A percentile compares a stretch with the other conserved stretches of the same genome.
Evolutionary conservation across 2,797 vertebrate species (phyloP).

Genomic region (Gymnothorax javanicus): DNA sequence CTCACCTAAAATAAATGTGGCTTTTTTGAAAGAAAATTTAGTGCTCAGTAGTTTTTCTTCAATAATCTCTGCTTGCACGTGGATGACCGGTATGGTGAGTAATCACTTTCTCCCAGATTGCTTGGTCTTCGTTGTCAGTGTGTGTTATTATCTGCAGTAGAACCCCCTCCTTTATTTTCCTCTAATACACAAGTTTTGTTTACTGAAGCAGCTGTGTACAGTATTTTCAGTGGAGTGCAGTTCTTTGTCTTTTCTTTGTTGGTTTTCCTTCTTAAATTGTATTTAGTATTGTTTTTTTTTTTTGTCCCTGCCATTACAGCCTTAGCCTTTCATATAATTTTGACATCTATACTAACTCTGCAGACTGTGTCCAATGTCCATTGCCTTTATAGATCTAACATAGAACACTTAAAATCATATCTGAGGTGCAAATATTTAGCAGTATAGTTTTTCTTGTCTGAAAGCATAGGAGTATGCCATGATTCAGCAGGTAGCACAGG

Average conservation of each 20-base stretch:
- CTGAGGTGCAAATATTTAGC: neutral
- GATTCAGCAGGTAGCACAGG: neutral
- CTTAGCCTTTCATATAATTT: neutral
- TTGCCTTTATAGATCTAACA: neutral
- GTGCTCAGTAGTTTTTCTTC: constrained; percentile 11
- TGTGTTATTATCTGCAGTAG: constrained; percentile 23
- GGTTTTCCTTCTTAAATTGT: neutral
- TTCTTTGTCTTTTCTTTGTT: neutral
- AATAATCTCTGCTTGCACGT: constrained; percentile 16
- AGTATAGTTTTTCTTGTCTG: neutral
- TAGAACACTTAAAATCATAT: neutral
- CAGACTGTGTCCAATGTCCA: neutral
- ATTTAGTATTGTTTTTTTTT: neutral
- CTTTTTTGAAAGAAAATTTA: neutral
- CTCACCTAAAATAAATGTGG: neutral
- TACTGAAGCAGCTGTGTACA: neutral
- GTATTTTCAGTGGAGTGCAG: neutral
- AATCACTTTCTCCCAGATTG: neutral
- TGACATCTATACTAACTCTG: neutral
- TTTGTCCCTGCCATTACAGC: neutral
- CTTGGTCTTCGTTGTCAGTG: constrained; percentile 21
- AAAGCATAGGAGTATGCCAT: neutral
- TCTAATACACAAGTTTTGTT: neutral
- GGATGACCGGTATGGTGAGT: constrained; percentile 30
- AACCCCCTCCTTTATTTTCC: neutral